Evolutionary conservation across 2,888 invertebrate species (phyloP).

Genomic region (Sesamia inferens): DNA sequence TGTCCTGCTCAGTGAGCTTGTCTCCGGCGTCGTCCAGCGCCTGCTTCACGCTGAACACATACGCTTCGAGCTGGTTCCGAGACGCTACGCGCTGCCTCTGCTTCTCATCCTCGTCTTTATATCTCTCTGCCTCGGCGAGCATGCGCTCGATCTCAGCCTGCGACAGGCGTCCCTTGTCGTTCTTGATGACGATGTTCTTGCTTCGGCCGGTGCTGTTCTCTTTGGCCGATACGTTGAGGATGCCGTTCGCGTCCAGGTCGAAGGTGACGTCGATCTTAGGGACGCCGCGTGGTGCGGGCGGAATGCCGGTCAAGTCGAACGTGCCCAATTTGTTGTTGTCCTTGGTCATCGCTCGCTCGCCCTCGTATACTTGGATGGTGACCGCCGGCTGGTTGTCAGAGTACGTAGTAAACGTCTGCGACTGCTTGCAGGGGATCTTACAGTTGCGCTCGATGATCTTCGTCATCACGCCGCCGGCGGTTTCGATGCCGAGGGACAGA

Average conservation of each 20-base stretch:
- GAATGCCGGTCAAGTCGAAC: slow-evolving; percentile 92
- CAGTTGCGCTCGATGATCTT: slow-evolving; percentile 93
- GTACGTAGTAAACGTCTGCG: slow-evolving; percentile 94
- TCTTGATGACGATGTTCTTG: slow-evolving; percentile 95
- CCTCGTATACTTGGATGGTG: slow-evolving; percentile 93
- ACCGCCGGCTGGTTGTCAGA: slow-evolving; percentile 95
- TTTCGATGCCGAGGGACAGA: slow-evolving; percentile 94
- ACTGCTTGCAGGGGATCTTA: slow-evolving; percentile 93
- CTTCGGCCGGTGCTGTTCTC: slow-evolving; percentile 92
- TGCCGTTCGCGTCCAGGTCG: slow-evolving; percentile 94
- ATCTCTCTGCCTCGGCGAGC: slow-evolving; percentile 93
- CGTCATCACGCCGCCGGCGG: slow-evolving; percentile 95
- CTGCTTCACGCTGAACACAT: slow-evolving; percentile 93
- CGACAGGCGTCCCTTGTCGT: slow-evolving; percentile 94
- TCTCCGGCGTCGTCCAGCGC: slow-evolving; percentile 91
- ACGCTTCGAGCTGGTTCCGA: slow-evolving; percentile 93
- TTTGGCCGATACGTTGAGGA: slow-evolving; percentile 95
- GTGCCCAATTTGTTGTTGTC: slow-evolving; percentile 93
- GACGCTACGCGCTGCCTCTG: slow-evolving; percentile 92
- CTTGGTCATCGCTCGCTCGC: slow-evolving; percentile 95
- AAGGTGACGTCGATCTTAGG: slow-evolving; percentile 93
- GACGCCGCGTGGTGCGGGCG: slow-evolving; percentile 92
- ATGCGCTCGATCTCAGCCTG: slow-evolving; percentile 95
- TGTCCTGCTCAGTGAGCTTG: slow-evolving; percentile 91
- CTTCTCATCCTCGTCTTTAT: slow-evolving; percentile 93